Percentiles rank a stretch among this genome's conserved stretches.
phyloP scores from a whole-genome alignment of 2,113 vertebrate species.

The Brevimyrus niger region DNA sequence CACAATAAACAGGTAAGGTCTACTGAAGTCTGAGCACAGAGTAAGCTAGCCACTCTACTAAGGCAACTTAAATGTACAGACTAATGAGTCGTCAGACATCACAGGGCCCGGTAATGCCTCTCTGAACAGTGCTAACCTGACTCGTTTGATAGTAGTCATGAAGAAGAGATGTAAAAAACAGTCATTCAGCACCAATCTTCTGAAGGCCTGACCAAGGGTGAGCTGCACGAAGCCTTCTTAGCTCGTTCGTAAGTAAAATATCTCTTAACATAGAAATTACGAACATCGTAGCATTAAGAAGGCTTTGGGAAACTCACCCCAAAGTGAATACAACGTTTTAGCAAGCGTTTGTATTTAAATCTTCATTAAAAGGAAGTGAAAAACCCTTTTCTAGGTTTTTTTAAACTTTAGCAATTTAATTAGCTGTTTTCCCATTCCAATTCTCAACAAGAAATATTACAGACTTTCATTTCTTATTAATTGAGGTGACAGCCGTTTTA shows the following conservation, averaged over 20 bases:
- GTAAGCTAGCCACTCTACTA: background rate
- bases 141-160: slow-evolving; percentile 6
- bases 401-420: background rate
- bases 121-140: background rate
- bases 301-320: too few species aligned
- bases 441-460: background rate
- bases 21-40: background rate
- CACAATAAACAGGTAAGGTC: background rate
- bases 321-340: background rate
- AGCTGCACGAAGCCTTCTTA: too few species aligned
- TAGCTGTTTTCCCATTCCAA: background rate
- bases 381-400: background rate
- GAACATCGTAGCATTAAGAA: too few species aligned
- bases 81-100: background rate
- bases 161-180: background rate
- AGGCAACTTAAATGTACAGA: slow-evolving; percentile 10
- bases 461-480: background rate
- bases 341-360: background rate
- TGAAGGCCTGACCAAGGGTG: background rate
- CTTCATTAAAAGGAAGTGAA: background rate
- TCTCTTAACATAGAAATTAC: too few species aligned
- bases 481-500: background rate
- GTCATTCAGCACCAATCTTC: background rate
- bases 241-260: too few species aligned
- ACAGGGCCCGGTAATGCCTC: background rate